Base-by-base conservation (phyloP, 37 sponge, comb jelly and placozoan species). In the Aphrocallistes beatrix region DNA sequence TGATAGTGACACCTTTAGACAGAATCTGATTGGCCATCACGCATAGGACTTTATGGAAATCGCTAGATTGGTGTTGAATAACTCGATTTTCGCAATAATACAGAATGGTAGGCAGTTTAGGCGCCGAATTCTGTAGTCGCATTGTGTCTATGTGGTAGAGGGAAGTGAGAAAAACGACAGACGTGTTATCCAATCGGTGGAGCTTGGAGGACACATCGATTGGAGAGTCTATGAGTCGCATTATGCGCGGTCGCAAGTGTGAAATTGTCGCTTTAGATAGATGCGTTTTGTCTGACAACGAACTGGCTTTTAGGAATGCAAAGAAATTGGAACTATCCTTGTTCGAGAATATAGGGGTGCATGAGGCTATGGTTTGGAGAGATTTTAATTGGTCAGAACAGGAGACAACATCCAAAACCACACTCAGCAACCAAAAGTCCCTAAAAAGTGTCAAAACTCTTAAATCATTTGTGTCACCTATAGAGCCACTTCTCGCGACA, bases 401-500 rank as follows among this genome's bases (percentile, higher is more conserved):
- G 1, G 75, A 60, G 3, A 60, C 21, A 25, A 97, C 93, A 37
- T 94, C 96, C 88, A 93, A 87, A 82, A 97, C 90, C 75, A 94
- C 87, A 82, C 93, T 92, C 84, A 91, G 91, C 85, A 95, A 87
- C 98, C 98, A 97, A 84, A 97, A 97, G 86, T 97, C 98, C 48
- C 94, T 87, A 89, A 95, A 97, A 50, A 95, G 88, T 60, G 75
- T 28, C 17, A 60, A 3, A 3, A 60, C 75, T 19, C 21, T 3
- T 28, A 60, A 60, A 60, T 60, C 75, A 3, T 60, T 60, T 25
- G 75, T 19, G 21, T 60, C 75, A 13, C 75, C 75, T 3, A 60
- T 60, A 60, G 3, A 60, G 21, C 75, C 75, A 60, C 75, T 60
- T 60, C 10, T 30, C 10, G 75, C 75, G 75, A 60, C 75, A 60